Conservation (phyloP, 2,113 vertebrate species). For the Erinaceus europaeus region DNA sequence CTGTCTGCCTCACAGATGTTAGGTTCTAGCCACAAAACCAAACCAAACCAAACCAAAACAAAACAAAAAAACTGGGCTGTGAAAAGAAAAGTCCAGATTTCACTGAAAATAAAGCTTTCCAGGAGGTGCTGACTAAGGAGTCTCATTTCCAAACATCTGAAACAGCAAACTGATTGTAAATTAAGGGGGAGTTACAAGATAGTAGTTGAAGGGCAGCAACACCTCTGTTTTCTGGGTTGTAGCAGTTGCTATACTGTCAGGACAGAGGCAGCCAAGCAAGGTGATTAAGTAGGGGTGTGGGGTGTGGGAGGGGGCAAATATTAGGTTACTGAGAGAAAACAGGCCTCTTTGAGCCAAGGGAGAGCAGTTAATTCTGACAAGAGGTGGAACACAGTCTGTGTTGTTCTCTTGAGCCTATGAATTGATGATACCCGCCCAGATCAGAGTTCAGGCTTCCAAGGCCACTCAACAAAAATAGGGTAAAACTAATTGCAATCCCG, state of each 20-base stretch:
- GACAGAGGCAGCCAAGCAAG: too few relatives aligned
- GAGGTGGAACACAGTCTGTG: neutral
- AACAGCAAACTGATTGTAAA: conserved; percentile 63
- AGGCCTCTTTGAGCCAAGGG: neutral
- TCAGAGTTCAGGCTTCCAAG: conserved; percentile 24
- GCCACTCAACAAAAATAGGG: conserved; percentile 37
- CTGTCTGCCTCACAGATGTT: conserved; percentile 57
- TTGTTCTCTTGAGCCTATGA: neutral
- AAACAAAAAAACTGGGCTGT: neutral
- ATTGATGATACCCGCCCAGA: conserved; percentile 44
- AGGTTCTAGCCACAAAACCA: conserved; percentile 48
- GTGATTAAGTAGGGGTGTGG: too few relatives aligned
- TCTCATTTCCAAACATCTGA: conserved; percentile 70
- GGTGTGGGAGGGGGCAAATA: neutral
- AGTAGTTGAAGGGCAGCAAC: conserved; percentile 8
- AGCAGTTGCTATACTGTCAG: neutral
- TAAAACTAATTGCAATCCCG: neutral
- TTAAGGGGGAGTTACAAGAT: conserved; percentile 46
- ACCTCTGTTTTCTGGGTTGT: neutral
- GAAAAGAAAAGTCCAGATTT: conserved; percentile 49
- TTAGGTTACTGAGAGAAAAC: neutral
- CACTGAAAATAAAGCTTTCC: conserved; percentile 37
- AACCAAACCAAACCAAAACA: neutral
- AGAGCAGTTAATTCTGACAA: neutral
- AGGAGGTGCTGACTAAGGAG: conserved; percentile 53